Evolutionary conservation across 1,140 invertebrate species (phyloP), one percentile per base, ranked within the genome.

Genomic region (Drosophila pseudoobscura): DNA sequence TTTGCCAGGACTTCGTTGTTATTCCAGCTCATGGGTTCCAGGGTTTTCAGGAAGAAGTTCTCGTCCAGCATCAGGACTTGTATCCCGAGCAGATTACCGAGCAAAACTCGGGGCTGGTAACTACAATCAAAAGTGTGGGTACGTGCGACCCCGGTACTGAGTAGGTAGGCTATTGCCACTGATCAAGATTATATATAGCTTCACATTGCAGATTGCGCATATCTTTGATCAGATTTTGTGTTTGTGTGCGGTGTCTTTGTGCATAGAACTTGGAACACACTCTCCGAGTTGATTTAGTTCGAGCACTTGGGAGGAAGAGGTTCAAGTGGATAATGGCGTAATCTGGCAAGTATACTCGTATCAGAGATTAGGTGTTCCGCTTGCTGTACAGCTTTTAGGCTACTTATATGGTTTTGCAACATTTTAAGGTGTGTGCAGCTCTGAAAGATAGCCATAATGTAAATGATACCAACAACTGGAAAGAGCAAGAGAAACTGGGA

Each of bases 261-360:
- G 15, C 15, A 26, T 6, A 5, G 4, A 26, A 26, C 24, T 6
- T 26, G 5, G 6, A 26, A 26, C 26, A 31, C 62, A 41, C 62
- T 66, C 24, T 20, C 24, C 24, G 8, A 13, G 44, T 35, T 46
- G 41, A 69, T 56, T 66, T 66, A 35, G 62, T 68, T 69, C 65
- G 56, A 69, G 62, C 55, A 62, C 62, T 22, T 24, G 62, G 2
- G 31, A 8, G 31, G 31, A 3, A 35, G 35, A 39, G 35, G 63
- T 69, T 69, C 51, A 69, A 69, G 35, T 68, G 65, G 35, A 69
- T 68, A 56, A 49, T 55, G 56, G 15, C 49, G 50, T 11, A 69
- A 69, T 69, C 65, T 68, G 65, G 6, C 50, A 68, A 41, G 50
- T 49, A 47, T 20, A 39, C 35, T 13, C 11, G 8, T 11, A 69